phyloP scores from a whole-genome alignment of 2,888 invertebrate species.

The Meiosimyza decipiens region DNA sequence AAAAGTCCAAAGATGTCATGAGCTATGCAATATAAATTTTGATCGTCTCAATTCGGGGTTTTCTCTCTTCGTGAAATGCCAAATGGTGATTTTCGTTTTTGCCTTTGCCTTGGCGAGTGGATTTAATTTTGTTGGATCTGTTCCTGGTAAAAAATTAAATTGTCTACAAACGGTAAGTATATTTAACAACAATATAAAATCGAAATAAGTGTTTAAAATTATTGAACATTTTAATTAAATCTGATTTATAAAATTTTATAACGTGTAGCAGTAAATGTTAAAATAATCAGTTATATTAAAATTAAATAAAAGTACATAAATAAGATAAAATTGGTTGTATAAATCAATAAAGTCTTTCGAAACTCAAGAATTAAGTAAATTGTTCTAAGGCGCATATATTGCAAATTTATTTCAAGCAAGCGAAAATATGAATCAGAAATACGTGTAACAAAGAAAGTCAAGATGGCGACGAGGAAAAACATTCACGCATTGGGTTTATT shows the following conservation, averaged over 20 bases:
- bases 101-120: constrained; percentile 48
- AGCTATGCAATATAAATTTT: too few species aligned
- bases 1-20: too few species aligned
- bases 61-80: constrained; percentile 29
- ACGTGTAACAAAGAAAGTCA: constrained; percentile 7
- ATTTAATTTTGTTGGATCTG: constrained; percentile 49
- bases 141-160: constrained; percentile 48
- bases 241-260: constrained; percentile 14
- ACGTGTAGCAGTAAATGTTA: constrained; percentile 17
- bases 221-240: constrained; percentile 11
- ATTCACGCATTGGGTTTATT: not conserved
- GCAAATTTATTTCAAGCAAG: constrained; percentile 3
- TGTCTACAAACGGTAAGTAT: constrained; percentile 46
- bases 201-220: not conserved
- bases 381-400: not conserved
- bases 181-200: constrained; percentile 23
- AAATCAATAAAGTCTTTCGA: not conserved
- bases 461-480: constrained; percentile 16
- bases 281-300: not conserved
- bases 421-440: constrained; percentile 3
- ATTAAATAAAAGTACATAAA: not conserved
- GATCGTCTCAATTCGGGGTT: not conserved
- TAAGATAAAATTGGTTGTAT: not conserved
- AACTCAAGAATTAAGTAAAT: not conserved
- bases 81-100: constrained; percentile 40